Conservation (phyloP, 2,113 vertebrate genomes). For the Abramis brama region DNA sequence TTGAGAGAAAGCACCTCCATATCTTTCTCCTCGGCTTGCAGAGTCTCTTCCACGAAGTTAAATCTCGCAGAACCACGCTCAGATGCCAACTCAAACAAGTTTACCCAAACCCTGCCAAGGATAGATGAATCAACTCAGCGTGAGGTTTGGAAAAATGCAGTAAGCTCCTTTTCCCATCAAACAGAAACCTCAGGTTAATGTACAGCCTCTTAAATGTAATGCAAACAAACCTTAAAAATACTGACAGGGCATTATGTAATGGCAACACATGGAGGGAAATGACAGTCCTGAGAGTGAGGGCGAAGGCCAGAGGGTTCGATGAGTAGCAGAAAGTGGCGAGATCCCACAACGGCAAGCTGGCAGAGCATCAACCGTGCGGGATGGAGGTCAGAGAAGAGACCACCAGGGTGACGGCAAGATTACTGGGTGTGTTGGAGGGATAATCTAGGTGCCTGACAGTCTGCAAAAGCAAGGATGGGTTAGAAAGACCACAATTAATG, state of each 20-base stretch:
- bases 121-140: constrained; percentile 54
- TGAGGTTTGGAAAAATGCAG: constrained; percentile 56
- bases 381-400: constrained; percentile 46
- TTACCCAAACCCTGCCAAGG: constrained; percentile 51
- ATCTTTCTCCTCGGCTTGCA: not conserved
- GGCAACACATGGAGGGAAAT: constrained; percentile 2
- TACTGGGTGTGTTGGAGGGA: constrained; percentile 50
- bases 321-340: constrained; percentile 13
- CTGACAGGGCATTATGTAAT: constrained; percentile 25
- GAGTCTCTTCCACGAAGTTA: constrained; percentile 23
- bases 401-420: constrained; percentile 52
- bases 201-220: constrained; percentile 42
- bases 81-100: constrained; percentile 56
- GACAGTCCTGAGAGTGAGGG: not conserved
- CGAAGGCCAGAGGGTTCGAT: constrained; percentile 16
- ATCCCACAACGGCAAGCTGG: constrained; percentile 29
- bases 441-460: constrained; percentile 54
- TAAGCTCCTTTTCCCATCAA: constrained; percentile 44
- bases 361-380: not conserved
- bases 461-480: constrained; percentile 42
- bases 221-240: constrained; percentile 45
- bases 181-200: constrained; percentile 47
- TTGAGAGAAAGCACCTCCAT: constrained; percentile 1
- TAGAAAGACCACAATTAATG: constrained; percentile 46
- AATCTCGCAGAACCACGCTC: constrained; percentile 36